Percentiles rank a stretch among this genome's conserved stretches.
Conservation (phyloP, 2,888 invertebrate genomes). For the Actias luna region DNA sequence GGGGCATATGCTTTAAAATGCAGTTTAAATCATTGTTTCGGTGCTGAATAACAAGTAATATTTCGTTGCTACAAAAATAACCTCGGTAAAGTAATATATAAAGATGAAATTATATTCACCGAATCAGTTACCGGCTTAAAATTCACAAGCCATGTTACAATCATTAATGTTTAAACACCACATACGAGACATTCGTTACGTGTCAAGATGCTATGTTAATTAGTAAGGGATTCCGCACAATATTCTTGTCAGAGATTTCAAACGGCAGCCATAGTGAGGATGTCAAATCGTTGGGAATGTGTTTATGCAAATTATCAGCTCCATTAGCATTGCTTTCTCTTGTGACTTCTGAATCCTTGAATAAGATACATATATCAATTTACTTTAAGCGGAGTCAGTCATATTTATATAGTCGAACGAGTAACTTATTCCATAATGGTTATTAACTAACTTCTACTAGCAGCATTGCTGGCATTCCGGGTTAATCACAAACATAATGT, state of each 20-base stretch:
- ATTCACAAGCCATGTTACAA: conserved; percentile 10
- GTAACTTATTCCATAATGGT: background rate
- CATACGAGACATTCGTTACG: conserved; percentile 48
- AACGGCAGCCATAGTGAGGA: conserved; percentile 64
- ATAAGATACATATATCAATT: conserved; percentile 35
- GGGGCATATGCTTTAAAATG: too few relatives aligned
- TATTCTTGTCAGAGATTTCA: conserved; percentile 70
- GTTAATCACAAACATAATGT: background rate
- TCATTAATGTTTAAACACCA: conserved; percentile 43
- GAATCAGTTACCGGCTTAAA: background rate
- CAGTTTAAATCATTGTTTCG: too few relatives aligned
- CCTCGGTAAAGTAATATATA: too few relatives aligned
- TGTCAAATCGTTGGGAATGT: conserved; percentile 77
- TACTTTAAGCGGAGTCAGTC: conserved; percentile 13
- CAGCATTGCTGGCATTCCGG: background rate
- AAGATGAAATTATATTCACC: background rate
- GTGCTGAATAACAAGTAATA: too few relatives aligned
- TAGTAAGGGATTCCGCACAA: conserved; percentile 45
- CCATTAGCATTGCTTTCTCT: conserved; percentile 65
- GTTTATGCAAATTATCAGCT: conserved; percentile 77
- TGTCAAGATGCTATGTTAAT: conserved; percentile 48
- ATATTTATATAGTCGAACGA: conserved; percentile 1
- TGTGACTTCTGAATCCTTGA: conserved; percentile 42
- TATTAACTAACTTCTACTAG: background rate
- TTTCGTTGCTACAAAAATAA: too few relatives aligned